Percentiles rank a stretch among this genome's conserved stretches.
Evolutionary conservation across 2,888 invertebrate species (phyloP).

Genomic region (Drosophila engyochracea): DNA sequence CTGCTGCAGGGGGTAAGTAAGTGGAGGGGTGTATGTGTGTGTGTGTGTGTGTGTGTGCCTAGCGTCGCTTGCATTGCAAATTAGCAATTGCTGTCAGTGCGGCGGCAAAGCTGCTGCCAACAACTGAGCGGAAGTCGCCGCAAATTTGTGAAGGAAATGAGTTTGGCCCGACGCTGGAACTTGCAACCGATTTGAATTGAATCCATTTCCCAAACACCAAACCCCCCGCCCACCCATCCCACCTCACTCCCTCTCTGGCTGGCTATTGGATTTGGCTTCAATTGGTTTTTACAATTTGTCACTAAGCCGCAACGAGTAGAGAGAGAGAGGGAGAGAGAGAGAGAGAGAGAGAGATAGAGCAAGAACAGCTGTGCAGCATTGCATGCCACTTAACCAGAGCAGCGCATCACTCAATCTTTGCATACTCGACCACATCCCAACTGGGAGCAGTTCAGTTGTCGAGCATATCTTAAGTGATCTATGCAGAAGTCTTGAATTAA

Average conservation of each 20-base stretch:
- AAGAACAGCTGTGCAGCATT: slow-evolving; percentile 14
- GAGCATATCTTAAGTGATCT: background rate
- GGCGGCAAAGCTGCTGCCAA: slow-evolving; percentile 24
- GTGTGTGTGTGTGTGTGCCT: background rate
- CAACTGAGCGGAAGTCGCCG: slow-evolving; percentile 68
- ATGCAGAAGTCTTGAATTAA: background rate
- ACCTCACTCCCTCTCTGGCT: background rate
- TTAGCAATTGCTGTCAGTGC: slow-evolving; percentile 69
- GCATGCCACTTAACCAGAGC: background rate
- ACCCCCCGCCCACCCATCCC: background rate
- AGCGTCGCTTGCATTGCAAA: slow-evolving; percentile 68
- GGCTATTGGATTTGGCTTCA: slow-evolving; percentile 37
- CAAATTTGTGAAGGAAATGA: slow-evolving; percentile 75
- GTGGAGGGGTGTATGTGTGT: background rate
- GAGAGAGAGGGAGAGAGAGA: background rate
- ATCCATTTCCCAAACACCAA: slow-evolving; percentile 1
- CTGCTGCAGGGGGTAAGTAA: slow-evolving; percentile 4
- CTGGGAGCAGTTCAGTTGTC: background rate
- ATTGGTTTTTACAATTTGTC: slow-evolving; percentile 58
- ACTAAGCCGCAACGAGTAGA: slow-evolving; percentile 17
- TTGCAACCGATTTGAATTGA: slow-evolving; percentile 29
- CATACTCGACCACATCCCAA: slow-evolving; percentile 1
- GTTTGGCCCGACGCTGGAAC: slow-evolving; percentile 52
- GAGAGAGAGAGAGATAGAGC: background rate
- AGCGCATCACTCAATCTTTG: slow-evolving; percentile 13